Evolutionary conservation across 2,113 vertebrate genomes (phyloP).

Genomic region (Limnothrissa miodon): DNA sequence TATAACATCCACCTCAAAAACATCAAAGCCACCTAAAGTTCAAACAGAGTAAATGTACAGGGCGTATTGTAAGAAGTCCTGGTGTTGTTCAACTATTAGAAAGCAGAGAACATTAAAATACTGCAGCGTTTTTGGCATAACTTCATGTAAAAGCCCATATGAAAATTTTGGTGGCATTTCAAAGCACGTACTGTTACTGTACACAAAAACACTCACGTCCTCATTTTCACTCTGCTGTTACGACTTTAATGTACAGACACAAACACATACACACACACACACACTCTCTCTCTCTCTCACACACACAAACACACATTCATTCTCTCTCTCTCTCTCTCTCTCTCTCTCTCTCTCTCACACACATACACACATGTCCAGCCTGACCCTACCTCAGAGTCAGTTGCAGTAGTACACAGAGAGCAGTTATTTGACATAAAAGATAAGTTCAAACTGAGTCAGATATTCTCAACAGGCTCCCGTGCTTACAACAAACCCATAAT

Average conservation of each 20-base stretch:
- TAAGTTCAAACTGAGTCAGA: neutral
- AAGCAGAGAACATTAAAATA: conserved; percentile 50
- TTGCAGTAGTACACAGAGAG: conserved; percentile 11
- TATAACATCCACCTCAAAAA: conserved; percentile 36
- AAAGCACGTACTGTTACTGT: conserved; percentile 34
- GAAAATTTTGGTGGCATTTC: conserved; percentile 38
- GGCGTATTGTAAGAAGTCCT: conserved; percentile 23
- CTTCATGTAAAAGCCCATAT: conserved; percentile 39
- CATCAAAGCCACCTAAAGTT: conserved; percentile 45
- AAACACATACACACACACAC: neutral
- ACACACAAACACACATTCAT: no score
- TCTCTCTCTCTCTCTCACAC: neutral
- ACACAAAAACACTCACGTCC: conserved; percentile 14
- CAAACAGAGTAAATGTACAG: conserved; percentile 25
- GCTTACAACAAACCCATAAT: neutral
- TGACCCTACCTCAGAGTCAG: conserved; percentile 9
- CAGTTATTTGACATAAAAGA: neutral
- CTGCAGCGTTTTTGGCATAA: conserved; percentile 39
- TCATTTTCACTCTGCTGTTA: conserved; percentile 14
- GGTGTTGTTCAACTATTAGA: conserved; percentile 33
- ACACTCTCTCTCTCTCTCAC: neutral
- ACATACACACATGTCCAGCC: neutral
- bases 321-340: neutral
- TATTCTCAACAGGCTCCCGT: neutral
- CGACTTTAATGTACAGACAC: conserved; percentile 13